Conservation (phyloP, 2,888 invertebrate species). For the Fissipunctia ypsillon region DNA sequence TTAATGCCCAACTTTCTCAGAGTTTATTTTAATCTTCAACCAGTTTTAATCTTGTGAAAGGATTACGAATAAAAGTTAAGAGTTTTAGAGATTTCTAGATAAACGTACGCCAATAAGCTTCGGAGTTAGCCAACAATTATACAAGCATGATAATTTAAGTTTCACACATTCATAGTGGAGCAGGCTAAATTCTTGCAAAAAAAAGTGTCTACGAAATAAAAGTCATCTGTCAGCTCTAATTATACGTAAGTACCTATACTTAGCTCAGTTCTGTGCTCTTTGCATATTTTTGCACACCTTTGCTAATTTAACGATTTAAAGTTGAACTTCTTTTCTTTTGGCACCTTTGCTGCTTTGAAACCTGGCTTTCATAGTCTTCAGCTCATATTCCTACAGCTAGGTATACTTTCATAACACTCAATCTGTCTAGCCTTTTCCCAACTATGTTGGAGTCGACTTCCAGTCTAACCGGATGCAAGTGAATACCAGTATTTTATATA, state of each 20-base stretch:
- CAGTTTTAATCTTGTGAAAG: conserved; percentile 29
- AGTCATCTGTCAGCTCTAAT: conserved; percentile 38
- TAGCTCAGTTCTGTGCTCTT: conserved; percentile 1
- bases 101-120: background rate
- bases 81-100: conserved; percentile 17
- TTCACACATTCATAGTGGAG: conserved; percentile 7
- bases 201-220: conserved; percentile 19
- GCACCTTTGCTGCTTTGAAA: background rate
- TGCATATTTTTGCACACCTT: conserved; percentile 35
- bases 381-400: background rate
- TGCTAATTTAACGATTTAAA: conserved; percentile 13
- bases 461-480: too few species aligned
- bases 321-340: background rate
- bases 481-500: too few species aligned
- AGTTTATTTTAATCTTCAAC: conserved; percentile 32
- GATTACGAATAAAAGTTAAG: conserved; percentile 13
- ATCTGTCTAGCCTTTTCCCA: too few species aligned
- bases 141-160: background rate
- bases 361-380: background rate
- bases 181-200: conserved; percentile 14
- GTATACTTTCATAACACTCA: too few species aligned
- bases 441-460: too few species aligned
- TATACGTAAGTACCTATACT: conserved; percentile 16
- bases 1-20: conserved; percentile 30
- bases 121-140: background rate